These are phyloP conservation scores for Gryllus longicercus DNA, from an alignment of 2,888 invertebrate genomes.

Conservation along the genomic window DNA sequence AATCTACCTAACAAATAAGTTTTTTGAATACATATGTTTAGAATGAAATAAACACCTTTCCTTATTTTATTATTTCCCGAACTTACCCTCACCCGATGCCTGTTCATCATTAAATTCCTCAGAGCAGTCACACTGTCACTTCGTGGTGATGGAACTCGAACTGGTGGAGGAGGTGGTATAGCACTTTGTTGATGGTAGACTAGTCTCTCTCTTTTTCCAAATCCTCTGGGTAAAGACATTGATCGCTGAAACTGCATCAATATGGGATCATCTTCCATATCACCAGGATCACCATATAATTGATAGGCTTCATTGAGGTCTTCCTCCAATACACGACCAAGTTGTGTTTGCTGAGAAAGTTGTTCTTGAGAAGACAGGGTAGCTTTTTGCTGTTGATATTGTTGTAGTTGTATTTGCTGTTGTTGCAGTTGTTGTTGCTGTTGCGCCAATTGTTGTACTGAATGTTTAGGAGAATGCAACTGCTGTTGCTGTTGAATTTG, in stretches of 20 bases:
- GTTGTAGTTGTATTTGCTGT: no score
- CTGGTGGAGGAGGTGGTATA: constrained; percentile 45
- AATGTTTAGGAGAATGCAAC: no score
- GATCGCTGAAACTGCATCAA: constrained; percentile 47
- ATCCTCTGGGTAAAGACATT: constrained; percentile 49
- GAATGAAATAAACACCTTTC: no score
- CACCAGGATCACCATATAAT: not conserved
- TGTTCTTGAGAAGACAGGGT: no score
- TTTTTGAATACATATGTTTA: no score
- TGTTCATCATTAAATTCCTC: constrained; percentile 46
- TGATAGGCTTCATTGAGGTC: constrained; percentile 40
- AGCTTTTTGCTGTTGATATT: no score
- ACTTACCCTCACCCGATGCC: constrained; percentile 46
- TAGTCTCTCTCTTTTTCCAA: constrained; percentile 44
- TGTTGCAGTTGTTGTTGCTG: no score
- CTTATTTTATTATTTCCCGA: no score
- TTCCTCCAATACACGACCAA: constrained; percentile 49
- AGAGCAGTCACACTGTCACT: constrained; percentile 49
- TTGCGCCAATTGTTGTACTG: no score
- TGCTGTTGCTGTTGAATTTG: no score
- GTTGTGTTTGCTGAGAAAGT: constrained; percentile 42
- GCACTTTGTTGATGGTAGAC: constrained; percentile 40
- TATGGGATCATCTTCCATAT: constrained; percentile 41
- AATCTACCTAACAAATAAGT: no score
- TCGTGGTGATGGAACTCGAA: constrained; percentile 39